Evolutionary conservation across 2,797 vertebrate species (phyloP), one percentile per base, ranked within the genome.

Genomic region (Neostethus bicornis): DNA sequence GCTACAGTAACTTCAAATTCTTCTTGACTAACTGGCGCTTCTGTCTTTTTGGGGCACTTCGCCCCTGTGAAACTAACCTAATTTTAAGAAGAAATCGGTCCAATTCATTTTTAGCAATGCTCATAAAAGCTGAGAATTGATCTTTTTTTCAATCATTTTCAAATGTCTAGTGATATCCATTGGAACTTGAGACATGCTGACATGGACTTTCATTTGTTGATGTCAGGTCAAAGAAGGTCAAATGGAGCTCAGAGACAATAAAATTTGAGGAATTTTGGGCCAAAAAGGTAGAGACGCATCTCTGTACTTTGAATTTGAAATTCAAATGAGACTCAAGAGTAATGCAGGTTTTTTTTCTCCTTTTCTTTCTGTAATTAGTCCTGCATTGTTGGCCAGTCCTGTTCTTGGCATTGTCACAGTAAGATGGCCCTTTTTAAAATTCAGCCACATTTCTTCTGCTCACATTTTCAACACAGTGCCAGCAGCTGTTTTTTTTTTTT

Each of bases 41-140:
- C 19, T 16, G 23, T 13, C 26, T 75, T 72, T 69, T 41, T 69
- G 50, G 61, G 61, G 5, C 73, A 69, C 53, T 44, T 38, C 29
- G 21, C 53, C 48, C 45, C 42, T 37, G 5, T 74, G 67, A 74
- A 50, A 69, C 74, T 20, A 47, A 52, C 49, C 58, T 29, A 28
- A 47, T 55, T 73, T 31, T 35, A 5, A 46, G 16, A 58, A 41
- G 13, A 34, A 34, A 34, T 14, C 32, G 32, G 32, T 12, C 34
- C 32, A 34, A 59, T 4, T 37, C 32, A 25, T 50, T 47, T 59
- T 60, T 8, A 43, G 14, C 39, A 14, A 1, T 43, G 37, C 9
- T 48, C 43, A 55, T 20, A 34, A 29, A n/a, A n/a, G 28, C 24
- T 42, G 19, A 14, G 9, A 62, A 44, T 13, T 1, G 0, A 8